Base-by-base conservation (phyloP, 2,888 invertebrate genomes). In the Chalcosyrphus nemorum region DNA sequence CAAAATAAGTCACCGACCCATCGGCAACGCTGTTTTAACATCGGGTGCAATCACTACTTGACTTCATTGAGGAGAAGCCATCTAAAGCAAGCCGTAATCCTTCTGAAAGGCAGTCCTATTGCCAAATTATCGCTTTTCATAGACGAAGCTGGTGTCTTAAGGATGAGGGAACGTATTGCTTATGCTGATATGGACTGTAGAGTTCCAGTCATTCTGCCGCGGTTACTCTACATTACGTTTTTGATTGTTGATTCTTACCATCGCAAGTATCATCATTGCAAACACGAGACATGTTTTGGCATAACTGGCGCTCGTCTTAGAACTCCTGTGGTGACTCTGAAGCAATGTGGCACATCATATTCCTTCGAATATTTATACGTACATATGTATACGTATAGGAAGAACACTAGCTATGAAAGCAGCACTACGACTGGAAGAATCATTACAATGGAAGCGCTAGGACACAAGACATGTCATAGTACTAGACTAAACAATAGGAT, bases 261-360 rank as follows among this genome's bases (percentile, higher is more conserved):
- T 13, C 74, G 81, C 9, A 74, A 68, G 27, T 86, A 65, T 6
- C 66, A 80, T 17, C 86, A 81, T 32, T 74, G 71, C 32, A 57
- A 77, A 6, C 72, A 81, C 13, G 70, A 86, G 29, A 82, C 77
- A 0, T n/a, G n/a, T n/a, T n/a, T n/a, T n/a, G n/a, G n/a, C n/a
- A n/a, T n/a, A n/a, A n/a, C n/a, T n/a, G n/a, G n/a, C n/a, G n/a
- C n/a, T n/a, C n/a, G n/a, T n/a, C n/a, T n/a, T n/a, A n/a, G n/a
- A n/a, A n/a, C n/a, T n/a, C n/a, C n/a, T n/a, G n/a, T n/a, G n/a
- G n/a, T n/a, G n/a, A n/a, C n/a, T n/a, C n/a, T n/a, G n/a, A n/a
- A n/a, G n/a, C n/a, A n/a, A n/a, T n/a, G n/a, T n/a, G n/a, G n/a
- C n/a, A n/a, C n/a, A n/a, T n/a, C n/a, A n/a, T n/a, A n/a, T n/a